These are phyloP conservation scores for Quadroppia sp. DNA, from an alignment of 2,888 invertebrate genomes.

Conservation along the genomic window DNA sequence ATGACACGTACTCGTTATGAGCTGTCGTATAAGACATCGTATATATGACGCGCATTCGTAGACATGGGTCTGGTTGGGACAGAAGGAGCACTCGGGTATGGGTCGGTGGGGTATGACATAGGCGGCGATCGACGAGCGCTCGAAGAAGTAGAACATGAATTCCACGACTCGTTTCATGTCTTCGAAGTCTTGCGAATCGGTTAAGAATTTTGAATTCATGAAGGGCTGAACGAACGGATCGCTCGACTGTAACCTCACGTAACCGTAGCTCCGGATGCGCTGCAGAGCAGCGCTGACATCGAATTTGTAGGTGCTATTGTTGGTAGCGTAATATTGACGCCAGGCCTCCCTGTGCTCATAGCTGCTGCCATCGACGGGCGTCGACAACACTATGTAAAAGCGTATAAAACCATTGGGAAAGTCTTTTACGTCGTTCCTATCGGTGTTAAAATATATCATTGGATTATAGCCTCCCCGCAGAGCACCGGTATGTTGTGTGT, in stretches of 20 bases:
- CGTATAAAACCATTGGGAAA: constrained; percentile 38
- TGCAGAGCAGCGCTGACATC: too few relatives aligned
- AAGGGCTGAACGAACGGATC: constrained; percentile 10
- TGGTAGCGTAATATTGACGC: too few relatives aligned
- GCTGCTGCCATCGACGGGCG: too few relatives aligned
- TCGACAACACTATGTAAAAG: too few relatives aligned
- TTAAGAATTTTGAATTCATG: constrained; percentile 14
- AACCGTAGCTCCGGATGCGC: constrained; percentile 10
- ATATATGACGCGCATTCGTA: constrained; percentile 36
- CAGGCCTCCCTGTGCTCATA: too few relatives aligned
- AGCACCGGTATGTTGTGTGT: constrained; percentile 21
- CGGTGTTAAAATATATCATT: constrained; percentile 35
- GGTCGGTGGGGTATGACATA: constrained; percentile 22
- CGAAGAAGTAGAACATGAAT: too few relatives aligned
- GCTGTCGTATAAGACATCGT: constrained; percentile 37
- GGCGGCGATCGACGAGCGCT: too few relatives aligned
- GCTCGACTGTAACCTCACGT: neutral
- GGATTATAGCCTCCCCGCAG: constrained; percentile 35
- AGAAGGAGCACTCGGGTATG: constrained; percentile 36
- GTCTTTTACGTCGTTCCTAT: constrained; percentile 19
- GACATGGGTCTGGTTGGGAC: neutral
- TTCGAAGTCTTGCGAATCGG: constrained; percentile 13
- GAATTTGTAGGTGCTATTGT: too few relatives aligned
- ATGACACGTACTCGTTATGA: constrained; percentile 33
- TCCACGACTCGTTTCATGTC: neutral